These are phyloP conservation scores for Hylyphantes graminicola DNA, from an alignment of 1,140 invertebrate genomes.

Conservation along the genomic window DNA sequence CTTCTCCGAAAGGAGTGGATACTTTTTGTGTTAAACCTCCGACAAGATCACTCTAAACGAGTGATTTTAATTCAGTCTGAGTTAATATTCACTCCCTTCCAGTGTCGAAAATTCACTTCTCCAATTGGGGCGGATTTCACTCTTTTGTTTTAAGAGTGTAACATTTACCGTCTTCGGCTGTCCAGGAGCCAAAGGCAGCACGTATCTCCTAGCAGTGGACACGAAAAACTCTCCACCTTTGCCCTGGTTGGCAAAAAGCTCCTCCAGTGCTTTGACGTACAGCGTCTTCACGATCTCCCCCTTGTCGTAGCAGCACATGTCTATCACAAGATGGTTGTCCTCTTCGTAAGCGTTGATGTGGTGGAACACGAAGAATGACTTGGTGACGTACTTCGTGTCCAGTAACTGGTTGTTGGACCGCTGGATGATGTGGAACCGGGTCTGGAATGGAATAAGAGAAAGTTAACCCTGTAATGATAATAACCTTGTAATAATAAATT, in stretches of 20 bases:
- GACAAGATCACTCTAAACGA: too few species aligned
- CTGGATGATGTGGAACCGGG: conserved; percentile 79
- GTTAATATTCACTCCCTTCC: too few species aligned
- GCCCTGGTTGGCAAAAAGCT: background rate
- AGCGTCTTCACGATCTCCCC: conserved; percentile 68
- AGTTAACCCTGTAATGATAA: too few species aligned
- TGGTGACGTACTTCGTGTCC: conserved; percentile 72
- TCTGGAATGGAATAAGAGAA: conserved; percentile 71
- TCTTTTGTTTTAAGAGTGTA: too few species aligned
- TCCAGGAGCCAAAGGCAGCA: conserved; percentile 4
- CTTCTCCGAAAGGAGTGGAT: too few species aligned
- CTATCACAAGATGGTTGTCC: conserved; percentile 77
- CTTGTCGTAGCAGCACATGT: conserved; percentile 86
- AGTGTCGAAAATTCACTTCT: too few species aligned
- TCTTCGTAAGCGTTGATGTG: conserved; percentile 88
- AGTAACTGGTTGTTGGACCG: conserved; percentile 72
- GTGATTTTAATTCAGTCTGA: too few species aligned
- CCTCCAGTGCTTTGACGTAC: conserved; percentile 27
- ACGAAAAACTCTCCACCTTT: background rate
- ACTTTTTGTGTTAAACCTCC: too few species aligned
- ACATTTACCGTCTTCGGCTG: conserved; percentile 6
- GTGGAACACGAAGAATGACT: conserved; percentile 87
- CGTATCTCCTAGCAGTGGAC: conserved; percentile 1
- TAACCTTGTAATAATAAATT: too few species aligned
- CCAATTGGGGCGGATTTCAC: too few species aligned